Evolutionary conservation across 1,140 invertebrate genomes (phyloP), one percentile per base, ranked within the genome.

Genomic region (Chionoecetes opilio): DNA sequence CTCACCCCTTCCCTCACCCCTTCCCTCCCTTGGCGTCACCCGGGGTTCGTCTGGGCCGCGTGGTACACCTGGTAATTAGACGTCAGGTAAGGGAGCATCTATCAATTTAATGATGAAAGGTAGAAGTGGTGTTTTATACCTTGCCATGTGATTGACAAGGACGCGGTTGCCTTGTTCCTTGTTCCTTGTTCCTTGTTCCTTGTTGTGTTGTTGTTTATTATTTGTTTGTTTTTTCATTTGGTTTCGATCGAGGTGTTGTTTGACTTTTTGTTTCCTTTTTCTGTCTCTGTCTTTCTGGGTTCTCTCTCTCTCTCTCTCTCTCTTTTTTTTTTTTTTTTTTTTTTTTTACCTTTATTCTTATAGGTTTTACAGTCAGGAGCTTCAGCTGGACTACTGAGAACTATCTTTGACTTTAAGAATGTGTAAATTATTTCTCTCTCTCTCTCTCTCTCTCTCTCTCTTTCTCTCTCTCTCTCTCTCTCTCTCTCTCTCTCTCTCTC

Each of bases 21-120:
- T 53, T 53, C 31, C 37, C 85, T 87, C 32, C 6, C 85, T 1
- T 31, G 32, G 34, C 85, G 37, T 38, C 85, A 37, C 32, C 32
- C n/a, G 34, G 32, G 0, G 31, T 35, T 17, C 32, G 38, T 63
- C 84, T 87, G 34, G 63, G 92, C 26, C 31, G 92, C 85, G 85
- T 63, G 92, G 84, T 35, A 32, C 63, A 91, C 14, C 26, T 75
- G 88, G 93, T 91, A 94, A 94, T 94, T 94, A 94, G 87, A 91
- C 86, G 88, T 90, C 93, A 94, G 88, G 32, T 82, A 46, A 29
- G 93, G 93, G 93, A 94, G 93, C 88, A 94, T 91, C 93, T 91
- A 94, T 94, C 93, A 94, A 90, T 94, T 94, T 94, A 94, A 94
- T 91, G 93, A 91, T 91, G 93, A 94, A 91, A 91, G 93, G 88